Percentiles rank a stretch among this genome's conserved stretches.
phyloP scores from a whole-genome alignment of 2,888 invertebrate genomes.

The Diplazon laetatorius region DNA sequence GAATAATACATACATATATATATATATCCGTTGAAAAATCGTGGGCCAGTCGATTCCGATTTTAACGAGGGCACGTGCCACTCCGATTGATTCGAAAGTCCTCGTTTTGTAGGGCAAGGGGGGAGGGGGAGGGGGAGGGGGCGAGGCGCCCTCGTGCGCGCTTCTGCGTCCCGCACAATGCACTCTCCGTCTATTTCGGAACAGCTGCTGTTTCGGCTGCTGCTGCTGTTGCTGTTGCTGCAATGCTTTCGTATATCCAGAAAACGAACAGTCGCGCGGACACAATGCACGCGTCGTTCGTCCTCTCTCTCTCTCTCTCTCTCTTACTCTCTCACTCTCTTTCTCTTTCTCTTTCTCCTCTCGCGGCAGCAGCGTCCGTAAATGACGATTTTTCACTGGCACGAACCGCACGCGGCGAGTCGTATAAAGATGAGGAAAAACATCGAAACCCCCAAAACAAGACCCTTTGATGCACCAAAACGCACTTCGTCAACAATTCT shows the following conservation, averaged over 20 bases:
- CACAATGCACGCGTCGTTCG: conserved; percentile 2
- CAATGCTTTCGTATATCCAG: not conserved
- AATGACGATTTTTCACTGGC: conserved; percentile 15
- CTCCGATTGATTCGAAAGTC: conserved; percentile 44
- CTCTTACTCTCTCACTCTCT: no score
- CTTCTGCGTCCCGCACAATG: conserved; percentile 47
- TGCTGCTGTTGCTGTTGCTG: conserved; percentile 28
- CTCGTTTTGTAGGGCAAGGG: not conserved
- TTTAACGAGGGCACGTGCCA: conserved; percentile 47
- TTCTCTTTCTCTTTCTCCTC: no score
- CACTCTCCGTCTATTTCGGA: conserved; percentile 57
- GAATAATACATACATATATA: no score
- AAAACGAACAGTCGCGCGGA: conserved; percentile 17
- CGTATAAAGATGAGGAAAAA: conserved; percentile 23
- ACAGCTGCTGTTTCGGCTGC: conserved; percentile 52
- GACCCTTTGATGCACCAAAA: conserved; percentile 1
- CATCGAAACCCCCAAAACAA: no score
- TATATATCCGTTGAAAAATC: no score
- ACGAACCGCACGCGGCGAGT: conserved; percentile 23
- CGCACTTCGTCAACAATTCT: not conserved
- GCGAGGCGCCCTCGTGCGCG: not conserved
- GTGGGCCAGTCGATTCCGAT: conserved; percentile 9
- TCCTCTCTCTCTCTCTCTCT: not conserved
- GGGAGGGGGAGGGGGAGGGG: not conserved
- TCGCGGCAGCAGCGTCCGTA: not conserved